phyloP scores from a whole-genome alignment of 2,888 invertebrate genomes.

The Pyrrhosoma nymphula region DNA sequence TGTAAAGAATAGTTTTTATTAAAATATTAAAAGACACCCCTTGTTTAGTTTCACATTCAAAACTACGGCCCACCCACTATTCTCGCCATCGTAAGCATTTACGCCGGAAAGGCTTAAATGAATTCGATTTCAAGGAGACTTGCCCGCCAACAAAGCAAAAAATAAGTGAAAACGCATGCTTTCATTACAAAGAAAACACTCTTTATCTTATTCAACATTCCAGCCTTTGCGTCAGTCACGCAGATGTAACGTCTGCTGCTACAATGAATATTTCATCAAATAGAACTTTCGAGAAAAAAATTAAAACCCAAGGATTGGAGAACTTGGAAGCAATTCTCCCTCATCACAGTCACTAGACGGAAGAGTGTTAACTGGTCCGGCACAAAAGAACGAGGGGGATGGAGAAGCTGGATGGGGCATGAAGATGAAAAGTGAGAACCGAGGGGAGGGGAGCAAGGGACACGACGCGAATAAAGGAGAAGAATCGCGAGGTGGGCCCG shows the following conservation, averaged over 20 bases:
- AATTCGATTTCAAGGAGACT: background rate
- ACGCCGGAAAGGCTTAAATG: background rate
- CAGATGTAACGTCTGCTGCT: slow-evolving; percentile 28
- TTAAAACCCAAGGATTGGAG: background rate
- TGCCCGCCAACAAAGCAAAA: background rate
- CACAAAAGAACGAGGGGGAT: background rate
- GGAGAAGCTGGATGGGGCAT: background rate
- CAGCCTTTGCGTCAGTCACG: slow-evolving; percentile 26
- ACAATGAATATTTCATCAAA: slow-evolving; percentile 63
- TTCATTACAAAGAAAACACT: background rate
- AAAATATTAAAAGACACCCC: too few species aligned
- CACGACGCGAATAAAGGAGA: slow-evolving; percentile 8
- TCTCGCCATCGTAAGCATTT: background rate
- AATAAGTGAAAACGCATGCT: background rate
- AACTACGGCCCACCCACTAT: background rate
- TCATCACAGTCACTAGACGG: slow-evolving; percentile 40
- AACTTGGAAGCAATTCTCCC: slow-evolving; percentile 25
- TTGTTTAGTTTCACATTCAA: background rate
- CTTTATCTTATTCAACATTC: slow-evolving; percentile 27
- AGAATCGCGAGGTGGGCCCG: slow-evolving; percentile 9
- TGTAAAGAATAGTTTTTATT: too few species aligned
- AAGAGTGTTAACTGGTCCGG: slow-evolving; percentile 45
- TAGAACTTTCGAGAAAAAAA: slow-evolving; percentile 23
- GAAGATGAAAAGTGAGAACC: slow-evolving; percentile 50
- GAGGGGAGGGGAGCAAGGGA: background rate